phyloP scores from a whole-genome alignment of 2,797 vertebrate species.

The Cryptoprocta ferox region DNA sequence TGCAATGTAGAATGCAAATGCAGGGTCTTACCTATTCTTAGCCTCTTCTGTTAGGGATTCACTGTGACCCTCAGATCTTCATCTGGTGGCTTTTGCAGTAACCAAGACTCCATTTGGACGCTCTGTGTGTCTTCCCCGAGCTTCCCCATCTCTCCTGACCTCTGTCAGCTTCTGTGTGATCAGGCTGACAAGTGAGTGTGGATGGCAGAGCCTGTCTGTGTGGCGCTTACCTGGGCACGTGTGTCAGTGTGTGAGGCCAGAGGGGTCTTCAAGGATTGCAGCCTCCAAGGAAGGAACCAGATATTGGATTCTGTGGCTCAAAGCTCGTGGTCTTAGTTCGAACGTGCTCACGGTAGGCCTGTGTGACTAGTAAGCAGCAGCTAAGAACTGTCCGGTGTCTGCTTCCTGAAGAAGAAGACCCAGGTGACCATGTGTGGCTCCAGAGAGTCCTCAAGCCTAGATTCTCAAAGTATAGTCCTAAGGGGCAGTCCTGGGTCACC shows the following conservation, averaged over 20 bases:
- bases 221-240: fast-evolving
- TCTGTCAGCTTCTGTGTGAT: neutral
- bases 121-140: neutral
- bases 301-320: neutral
- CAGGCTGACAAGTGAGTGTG: neutral
- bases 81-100: neutral
- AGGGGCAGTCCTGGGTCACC: neutral
- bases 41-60: neutral
- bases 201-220: neutral
- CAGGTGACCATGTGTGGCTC: fast-evolving
- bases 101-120: neutral
- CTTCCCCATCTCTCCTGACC: neutral
- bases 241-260: neutral
- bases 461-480: neutral
- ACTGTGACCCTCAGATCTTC: neutral
- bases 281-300: neutral
- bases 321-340: neutral
- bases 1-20: fast-evolving
- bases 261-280: fast-evolving
- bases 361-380: neutral
- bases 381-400: neutral
- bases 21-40: neutral
- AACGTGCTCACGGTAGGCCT: fast-evolving
- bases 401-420: neutral
- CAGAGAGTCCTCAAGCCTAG: neutral